Evolutionary conservation across 2,113 vertebrate species (phyloP), one percentile per base, ranked within the genome.

Genomic region (Anguilla rostrata): DNA sequence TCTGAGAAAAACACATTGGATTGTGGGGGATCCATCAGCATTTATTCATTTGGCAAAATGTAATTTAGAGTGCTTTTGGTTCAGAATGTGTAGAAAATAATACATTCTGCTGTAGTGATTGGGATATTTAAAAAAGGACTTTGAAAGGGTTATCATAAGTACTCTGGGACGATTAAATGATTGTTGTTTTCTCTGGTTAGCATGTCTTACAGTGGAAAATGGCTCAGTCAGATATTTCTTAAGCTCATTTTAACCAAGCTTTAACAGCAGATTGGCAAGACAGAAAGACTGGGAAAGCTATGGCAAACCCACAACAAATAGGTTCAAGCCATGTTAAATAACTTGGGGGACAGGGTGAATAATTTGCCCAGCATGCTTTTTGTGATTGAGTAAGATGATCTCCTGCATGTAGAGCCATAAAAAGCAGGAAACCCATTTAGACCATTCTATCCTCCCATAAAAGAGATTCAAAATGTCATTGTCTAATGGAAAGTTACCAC

Each of bases 61-160:
- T 75, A n/a, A 75, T 34, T 75, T 34, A 75, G 26, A 75, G 34
- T 12, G 71, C 29, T 29, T 29, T 29, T 2, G 71, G n/a, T 75
- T 34, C 7, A 12, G n/a, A 75, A 34, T 75, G 71, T 29, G 2
- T 75, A 75, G 20, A 34, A 34, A 34, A 75, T 4, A n/a, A n/a
- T 14, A n/a, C 34, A 1, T 75, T 34, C 85, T 40, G 89, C 88
- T 3, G 40, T 81, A 88, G 92, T 87, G 88, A 87, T 89, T 86
- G 88, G 57, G 81, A 57, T 88, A 89, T 87, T 86, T 56, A 41
- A 88, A 91, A 90, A 87, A 90, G 90, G 22, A 89, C 89, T 91
- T 92, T 89, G 90, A 92, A 92, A 87, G 87, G 87, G 87, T 92
- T 94, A 92, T 92, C 92, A 93, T 92, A 88, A 90, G 90, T 86